These are phyloP conservation scores for Alectoris magna DNA, from an alignment of 2,797 vertebrate genomes.

Conservation along the genomic window DNA sequence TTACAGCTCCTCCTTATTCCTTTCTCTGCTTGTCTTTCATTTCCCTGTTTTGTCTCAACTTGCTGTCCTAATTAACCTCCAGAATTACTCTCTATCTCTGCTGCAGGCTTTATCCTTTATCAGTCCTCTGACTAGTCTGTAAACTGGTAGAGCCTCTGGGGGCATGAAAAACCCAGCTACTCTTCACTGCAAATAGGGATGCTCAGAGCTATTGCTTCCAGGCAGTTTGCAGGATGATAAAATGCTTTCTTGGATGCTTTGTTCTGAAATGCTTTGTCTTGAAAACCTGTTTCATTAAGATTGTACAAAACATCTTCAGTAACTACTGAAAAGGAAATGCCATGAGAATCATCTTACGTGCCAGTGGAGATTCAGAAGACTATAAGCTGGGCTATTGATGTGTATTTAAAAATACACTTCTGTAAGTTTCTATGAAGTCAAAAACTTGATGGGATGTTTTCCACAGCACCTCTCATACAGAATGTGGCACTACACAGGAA, in stretches of 20 bases:
- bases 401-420: not conserved
- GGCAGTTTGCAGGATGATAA: not conserved
- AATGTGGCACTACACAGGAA: not conserved
- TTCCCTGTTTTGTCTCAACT: not conserved
- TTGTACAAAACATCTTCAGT: not conserved
- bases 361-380: not conserved
- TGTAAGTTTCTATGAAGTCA: not conserved
- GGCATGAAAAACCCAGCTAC: accelerated
- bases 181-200: not conserved
- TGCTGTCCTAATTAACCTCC: not conserved
- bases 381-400: not conserved
- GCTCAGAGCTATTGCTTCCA: not conserved
- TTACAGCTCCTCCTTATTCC: not conserved
- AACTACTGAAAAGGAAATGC: not conserved
- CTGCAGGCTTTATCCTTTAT: not conserved
- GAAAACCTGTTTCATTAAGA: not conserved
- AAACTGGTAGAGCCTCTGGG: not conserved
- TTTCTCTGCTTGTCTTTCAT: not conserved
- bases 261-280: not conserved
- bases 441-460: not conserved
- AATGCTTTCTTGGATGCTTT: not conserved
- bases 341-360: not conserved
- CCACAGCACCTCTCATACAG: not conserved
- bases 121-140: not conserved
- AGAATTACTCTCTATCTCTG: not conserved